Base-by-base conservation (phyloP, 30 jellyfish, hydroid and myxozoan species). In the Mastigias papua region DNA sequence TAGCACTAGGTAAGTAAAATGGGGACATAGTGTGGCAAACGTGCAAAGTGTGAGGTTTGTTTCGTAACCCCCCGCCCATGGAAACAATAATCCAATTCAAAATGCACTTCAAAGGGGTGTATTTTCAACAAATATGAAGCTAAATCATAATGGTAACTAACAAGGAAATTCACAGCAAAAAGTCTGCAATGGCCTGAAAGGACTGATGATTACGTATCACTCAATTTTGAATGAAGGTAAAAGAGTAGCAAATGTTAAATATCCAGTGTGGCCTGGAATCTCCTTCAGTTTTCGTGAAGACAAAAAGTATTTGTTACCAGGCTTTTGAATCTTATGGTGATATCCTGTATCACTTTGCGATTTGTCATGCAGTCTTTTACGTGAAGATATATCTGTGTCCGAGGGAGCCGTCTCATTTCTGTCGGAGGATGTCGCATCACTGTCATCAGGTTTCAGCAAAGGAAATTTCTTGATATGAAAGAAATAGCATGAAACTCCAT, bases 191-290 rank as follows among this genome's bases (percentile, higher is more conserved):
- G n/a, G n/a, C n/a, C n/a, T n/a, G n/a, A n/a, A n/a, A n/a, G n/a
- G n/a, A n/a, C n/a, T n/a, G n/a, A n/a, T n/a, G n/a, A n/a, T n/a
- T n/a, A n/a, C n/a, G n/a, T n/a, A 22, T 17, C 16, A 26, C 11
- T 22, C 48, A 65, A 23, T 17, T 28, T 28, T 42, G 15, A 30
- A 73, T 6, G 31, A 67, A 13, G 97, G 98, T 64, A 92, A 69
- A 48, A 86, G 81, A 67, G 93, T 86, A 23, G 99, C 99, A 87
- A 95, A 95, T 35, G 99, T 95, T 33, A 95, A 63, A 82, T 86
- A 95, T n/a, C 99, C 99, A 8, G 99, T 95, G 63, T 95, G 99
- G 34, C 99, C 99, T 29, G 98, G 98, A 65, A 89, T 94, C 49
- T 88, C 91, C 78, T 83, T 88, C 51, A 69, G 62, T 16, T 91